These are phyloP conservation scores for Peucedramus taeniatus DNA, from an alignment of 2,113 vertebrate genomes.

Conservation along the genomic window DNA sequence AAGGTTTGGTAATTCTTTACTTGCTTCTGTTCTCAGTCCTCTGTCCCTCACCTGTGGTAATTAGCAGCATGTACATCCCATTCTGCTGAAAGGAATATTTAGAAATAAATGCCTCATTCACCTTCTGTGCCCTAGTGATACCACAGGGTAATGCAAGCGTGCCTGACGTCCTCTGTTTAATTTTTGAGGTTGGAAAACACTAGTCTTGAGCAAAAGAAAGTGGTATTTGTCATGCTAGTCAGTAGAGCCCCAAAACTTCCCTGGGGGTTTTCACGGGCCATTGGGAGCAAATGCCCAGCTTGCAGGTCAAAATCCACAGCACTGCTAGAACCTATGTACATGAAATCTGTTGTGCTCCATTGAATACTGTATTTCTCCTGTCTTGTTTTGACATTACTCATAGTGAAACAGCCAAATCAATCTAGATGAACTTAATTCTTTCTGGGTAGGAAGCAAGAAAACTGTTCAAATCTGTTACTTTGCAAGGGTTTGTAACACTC, in stretches of 20 bases:
- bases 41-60: not conserved
- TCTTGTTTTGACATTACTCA: slow-evolving; percentile 55
- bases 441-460: not conserved
- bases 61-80: not conserved
- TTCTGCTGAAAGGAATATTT: not conserved
- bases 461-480: not conserved
- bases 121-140: not conserved
- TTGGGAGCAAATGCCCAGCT: slow-evolving; percentile 58
- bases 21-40: not conserved
- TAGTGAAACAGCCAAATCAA: slow-evolving; percentile 28
- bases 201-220: not conserved
- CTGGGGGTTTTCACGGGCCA: slow-evolving; percentile 39
- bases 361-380: slow-evolving; percentile 34
- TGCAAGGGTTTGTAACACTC: not conserved
- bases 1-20: not conserved
- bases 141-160: not conserved
- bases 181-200: not conserved
- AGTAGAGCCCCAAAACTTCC: slow-evolving; percentile 23
- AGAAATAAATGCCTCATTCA: not conserved
- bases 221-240: not conserved
- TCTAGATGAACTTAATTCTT: slow-evolving; percentile 18
- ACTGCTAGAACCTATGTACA: slow-evolving; percentile 35
- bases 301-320: slow-evolving; percentile 49
- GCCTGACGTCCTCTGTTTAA: not conserved
- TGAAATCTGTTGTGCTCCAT: slow-evolving; percentile 50